phyloP scores from a whole-genome alignment of 2,113 vertebrate species.

The Charadrius vociferus region DNA sequence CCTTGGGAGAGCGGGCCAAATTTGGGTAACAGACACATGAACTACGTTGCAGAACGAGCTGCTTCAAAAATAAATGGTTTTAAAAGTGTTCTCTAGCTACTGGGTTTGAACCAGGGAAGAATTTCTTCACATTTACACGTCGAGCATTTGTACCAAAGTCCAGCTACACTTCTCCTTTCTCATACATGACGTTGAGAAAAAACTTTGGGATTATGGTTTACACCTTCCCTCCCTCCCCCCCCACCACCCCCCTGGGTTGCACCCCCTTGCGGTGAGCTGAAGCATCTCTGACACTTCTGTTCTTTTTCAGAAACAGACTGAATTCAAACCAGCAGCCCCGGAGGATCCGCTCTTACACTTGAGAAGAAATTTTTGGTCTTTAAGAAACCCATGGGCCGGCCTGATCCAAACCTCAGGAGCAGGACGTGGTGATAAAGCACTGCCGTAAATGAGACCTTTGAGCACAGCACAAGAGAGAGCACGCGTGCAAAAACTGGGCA shows the following conservation, averaged over 20 bases:
- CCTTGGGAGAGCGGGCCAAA: neutral
- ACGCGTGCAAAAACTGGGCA: neutral
- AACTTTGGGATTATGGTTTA: neutral
- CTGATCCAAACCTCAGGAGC: constrained; percentile 31
- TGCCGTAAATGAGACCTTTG: constrained; percentile 39
- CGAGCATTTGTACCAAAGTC: neutral
- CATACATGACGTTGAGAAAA: fast-evolving
- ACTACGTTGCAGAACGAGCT: fast-evolving
- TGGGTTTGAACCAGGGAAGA: neutral
- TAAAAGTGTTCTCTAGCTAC: too few species aligned
- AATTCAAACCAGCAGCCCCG: constrained; percentile 18
- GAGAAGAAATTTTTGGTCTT: constrained; percentile 43
- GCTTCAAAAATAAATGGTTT: neutral
- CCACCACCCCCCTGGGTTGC: neutral
- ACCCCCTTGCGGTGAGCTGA: neutral
- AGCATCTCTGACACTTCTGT: constrained; percentile 22
- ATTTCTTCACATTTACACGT: neutral
- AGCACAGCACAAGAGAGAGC: neutral
- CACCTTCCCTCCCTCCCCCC: too few species aligned
- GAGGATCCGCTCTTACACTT: constrained; percentile 59
- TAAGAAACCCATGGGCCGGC: constrained; percentile 14
- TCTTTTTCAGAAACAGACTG: constrained; percentile 79
- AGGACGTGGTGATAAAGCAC: constrained; percentile 9
- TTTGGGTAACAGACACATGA: fast-evolving
- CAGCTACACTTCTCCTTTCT: neutral